These are phyloP conservation scores for Eupithecia inturbata DNA, from an alignment of 2,888 invertebrate species.

Conservation along the genomic window DNA sequence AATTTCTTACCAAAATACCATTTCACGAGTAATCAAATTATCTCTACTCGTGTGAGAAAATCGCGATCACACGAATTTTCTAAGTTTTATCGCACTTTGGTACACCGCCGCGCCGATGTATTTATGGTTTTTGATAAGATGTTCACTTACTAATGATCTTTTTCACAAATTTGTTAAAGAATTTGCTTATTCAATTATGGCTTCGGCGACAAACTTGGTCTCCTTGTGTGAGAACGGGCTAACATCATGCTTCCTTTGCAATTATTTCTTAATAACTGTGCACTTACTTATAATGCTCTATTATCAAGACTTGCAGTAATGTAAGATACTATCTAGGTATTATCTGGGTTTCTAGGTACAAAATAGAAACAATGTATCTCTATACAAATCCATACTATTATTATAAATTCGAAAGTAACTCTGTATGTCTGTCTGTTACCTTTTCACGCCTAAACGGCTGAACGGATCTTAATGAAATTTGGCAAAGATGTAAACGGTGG, in stretches of 20 bases:
- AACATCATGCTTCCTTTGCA: slow-evolving; percentile 23
- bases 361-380: not conserved
- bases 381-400: not conserved
- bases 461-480: too few relatives aligned
- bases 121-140: not conserved
- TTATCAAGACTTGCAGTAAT: not conserved
- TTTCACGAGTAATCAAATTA: not conserved
- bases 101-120: not conserved
- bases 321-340: not conserved
- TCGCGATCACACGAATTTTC: not conserved
- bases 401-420: too few relatives aligned
- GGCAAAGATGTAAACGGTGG: too few relatives aligned
- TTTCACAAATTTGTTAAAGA: too few relatives aligned
- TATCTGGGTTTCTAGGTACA: too few relatives aligned
- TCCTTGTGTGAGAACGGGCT: not conserved
- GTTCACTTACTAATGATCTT: not conserved
- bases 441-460: too few relatives aligned
- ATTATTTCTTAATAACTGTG: slow-evolving; percentile 22
- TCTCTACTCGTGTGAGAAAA: not conserved
- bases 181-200: not conserved
- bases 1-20: not conserved
- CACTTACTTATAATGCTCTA: slow-evolving; percentile 2
- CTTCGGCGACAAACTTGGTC: not conserved
- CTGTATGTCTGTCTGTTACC: too few relatives aligned
- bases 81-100: not conserved